Evolutionary conservation across 2,113 vertebrate genomes (phyloP).

Genomic region (Melospiza georgiana): DNA sequence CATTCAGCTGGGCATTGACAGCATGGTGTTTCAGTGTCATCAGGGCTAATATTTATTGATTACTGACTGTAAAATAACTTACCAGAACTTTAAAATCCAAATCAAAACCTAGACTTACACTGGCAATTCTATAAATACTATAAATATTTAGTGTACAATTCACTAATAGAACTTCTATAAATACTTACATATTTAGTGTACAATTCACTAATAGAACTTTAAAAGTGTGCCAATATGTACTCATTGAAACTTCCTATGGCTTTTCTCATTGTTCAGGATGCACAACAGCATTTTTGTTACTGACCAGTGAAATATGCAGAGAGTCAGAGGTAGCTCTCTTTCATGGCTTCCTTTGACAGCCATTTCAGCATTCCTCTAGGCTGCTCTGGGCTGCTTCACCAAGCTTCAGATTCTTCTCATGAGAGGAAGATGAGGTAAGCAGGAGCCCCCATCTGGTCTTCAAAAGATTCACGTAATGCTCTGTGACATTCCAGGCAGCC

Average conservation of each 20-base stretch:
- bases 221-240: background rate
- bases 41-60: background rate
- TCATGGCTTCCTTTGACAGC: constrained; percentile 50
- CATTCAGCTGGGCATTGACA: background rate
- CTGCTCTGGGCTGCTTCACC: constrained; percentile 39
- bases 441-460: constrained; percentile 47
- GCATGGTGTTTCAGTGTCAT: background rate
- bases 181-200: background rate
- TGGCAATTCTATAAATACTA: background rate
- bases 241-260: background rate
- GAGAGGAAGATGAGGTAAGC: constrained; percentile 79
- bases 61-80: background rate
- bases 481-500: constrained; percentile 56
- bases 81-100: background rate
- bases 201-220: background rate
- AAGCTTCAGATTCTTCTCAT: constrained; percentile 69
- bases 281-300: background rate
- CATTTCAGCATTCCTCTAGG: constrained; percentile 59
- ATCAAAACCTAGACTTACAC: background rate
- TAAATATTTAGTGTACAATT: background rate
- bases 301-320: background rate
- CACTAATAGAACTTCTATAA: background rate
- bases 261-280: background rate
- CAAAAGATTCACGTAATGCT: constrained; percentile 60
- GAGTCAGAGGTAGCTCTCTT: constrained; percentile 1